Evolutionary conservation across 2,113 vertebrate genomes (phyloP), one percentile per base, ranked within the genome.

Genomic region (Ophiodon elongatus): DNA sequence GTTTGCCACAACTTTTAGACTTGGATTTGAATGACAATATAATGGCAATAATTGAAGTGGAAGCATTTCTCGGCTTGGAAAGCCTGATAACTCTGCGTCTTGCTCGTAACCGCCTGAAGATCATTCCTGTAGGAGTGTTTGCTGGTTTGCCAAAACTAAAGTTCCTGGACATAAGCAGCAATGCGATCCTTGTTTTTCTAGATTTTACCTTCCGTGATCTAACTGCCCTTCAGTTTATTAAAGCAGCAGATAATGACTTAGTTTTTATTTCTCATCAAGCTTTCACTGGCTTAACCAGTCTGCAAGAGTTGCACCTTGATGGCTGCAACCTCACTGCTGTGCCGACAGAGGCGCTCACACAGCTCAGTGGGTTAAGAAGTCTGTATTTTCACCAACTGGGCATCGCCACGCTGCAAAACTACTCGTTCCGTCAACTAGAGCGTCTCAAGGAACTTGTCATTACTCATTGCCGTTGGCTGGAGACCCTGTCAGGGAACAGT

Each of bases 1-100:
- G 89, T 8, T 87, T 97, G 50, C 83, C 88, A 14, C 93, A 91
- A 31, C 94, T 97, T 29, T 86, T 75, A 37, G 95, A 97, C 52
- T 90, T 98, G 85, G 96, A 98, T 90, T 90, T 98, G 67, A 97
- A 96, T 66, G 88, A 96, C 69, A 98, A 98, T 83, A 71, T 94
- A 70, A 85, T 98, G 39, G 94, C 93, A 7, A 70, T 89, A 25
- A 93, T 98, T 0, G 97, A 97, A 62, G 95, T 94, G 0, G 96
- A 96, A 21, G 94, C 96, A 29, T 98, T 98, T 74, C 73, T 90
- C 0, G 94, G 96, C 27, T 87, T 97, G 33, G 92, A 87, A 0
- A 93, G 80, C 64, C 89, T 97, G 2, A 62, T 92, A 15, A 93
- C 84, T 9, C 93, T 95, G 23, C 88, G 87, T 33, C 83, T 98